Evolutionary conservation across 2,888 invertebrate genomes (phyloP), one percentile per base, ranked within the genome.

Genomic region (Pammene fasciana): DNA sequence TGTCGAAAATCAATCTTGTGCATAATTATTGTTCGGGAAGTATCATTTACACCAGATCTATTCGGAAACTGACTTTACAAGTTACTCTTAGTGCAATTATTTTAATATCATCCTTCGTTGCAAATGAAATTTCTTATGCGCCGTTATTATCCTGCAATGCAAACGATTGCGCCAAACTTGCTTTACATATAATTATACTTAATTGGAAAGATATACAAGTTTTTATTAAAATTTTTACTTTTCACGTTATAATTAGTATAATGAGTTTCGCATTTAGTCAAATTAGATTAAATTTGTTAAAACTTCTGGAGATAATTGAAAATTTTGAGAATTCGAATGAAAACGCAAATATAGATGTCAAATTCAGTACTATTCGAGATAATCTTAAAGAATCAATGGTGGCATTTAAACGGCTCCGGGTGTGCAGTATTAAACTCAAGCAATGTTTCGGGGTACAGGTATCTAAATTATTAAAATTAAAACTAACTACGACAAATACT

Each of bases 371-470:
- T 11, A 10, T 66, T 4, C 8, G n/a, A 5, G 7, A 57, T 1
- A 57, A 26, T 14, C 7, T 66, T 38, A n/a, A 57, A 9, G n/a
- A 26, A 11, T 52, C 38, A 5, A 26, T 59, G 34, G 13, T 36
- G 50, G 66, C 50, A 14, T 66, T 52, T 43, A 52, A 52, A 43
- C 14, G 66, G 26, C 59, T 66, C 34, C 41, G 34, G 10, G 13
- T 34, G 14, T 59, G 66, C 43, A 59, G 66, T 18, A 43, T 43
- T 16, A 59, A 13, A 34, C 50, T 66, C 5, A 59, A 66, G 13
- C 41, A 59, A 45, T 59, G 66, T 38, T 66, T 59, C 16, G 66
- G 66, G 13, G 26, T 59, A 16, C 66, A 66, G 50, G 66, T 54
- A 9, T 38, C 11, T n/a, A n/a, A n/a, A n/a, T n/a, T n/a, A n/a